Conservation (phyloP, 2,888 invertebrate genomes). For the Adela reaumurella region DNA sequence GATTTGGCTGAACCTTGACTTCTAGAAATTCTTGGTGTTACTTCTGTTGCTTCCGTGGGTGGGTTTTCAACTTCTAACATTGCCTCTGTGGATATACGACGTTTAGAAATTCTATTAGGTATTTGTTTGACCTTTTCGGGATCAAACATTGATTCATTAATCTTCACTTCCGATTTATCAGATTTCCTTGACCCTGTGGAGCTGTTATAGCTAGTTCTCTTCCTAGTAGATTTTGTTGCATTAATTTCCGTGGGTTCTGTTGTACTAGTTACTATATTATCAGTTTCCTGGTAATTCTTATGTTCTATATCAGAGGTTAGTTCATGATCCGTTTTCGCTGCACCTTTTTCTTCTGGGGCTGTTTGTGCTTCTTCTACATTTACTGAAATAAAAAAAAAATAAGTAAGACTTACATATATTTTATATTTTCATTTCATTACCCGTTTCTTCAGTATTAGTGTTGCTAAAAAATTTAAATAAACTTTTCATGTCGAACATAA, state of each 20-base stretch:
- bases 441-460: slow-evolving; percentile 1
- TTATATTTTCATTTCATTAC: slow-evolving; percentile 1
- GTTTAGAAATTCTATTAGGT: not conserved
- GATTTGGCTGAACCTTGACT: too few species aligned
- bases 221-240: not conserved
- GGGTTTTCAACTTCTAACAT: too few species aligned
- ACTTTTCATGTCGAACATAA: too few species aligned
- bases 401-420: not conserved
- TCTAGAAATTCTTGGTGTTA: too few species aligned
- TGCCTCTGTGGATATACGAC: too few species aligned
- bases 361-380: not conserved
- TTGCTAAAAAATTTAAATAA: too few species aligned
- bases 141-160: too few species aligned
- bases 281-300: not conserved
- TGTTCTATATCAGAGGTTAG: not conserved
- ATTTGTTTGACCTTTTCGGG: too few species aligned
- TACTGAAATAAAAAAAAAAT: not conserved
- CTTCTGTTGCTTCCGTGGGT: too few species aligned
- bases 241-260: not conserved
- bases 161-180: too few species aligned
- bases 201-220: not conserved
- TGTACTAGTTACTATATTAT: not conserved
- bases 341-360: not conserved
- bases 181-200: too few species aligned
- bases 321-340: not conserved